Evolutionary conservation across 2,797 vertebrate genomes (phyloP).

Genomic region (Rhinogobio ventralis): DNA sequence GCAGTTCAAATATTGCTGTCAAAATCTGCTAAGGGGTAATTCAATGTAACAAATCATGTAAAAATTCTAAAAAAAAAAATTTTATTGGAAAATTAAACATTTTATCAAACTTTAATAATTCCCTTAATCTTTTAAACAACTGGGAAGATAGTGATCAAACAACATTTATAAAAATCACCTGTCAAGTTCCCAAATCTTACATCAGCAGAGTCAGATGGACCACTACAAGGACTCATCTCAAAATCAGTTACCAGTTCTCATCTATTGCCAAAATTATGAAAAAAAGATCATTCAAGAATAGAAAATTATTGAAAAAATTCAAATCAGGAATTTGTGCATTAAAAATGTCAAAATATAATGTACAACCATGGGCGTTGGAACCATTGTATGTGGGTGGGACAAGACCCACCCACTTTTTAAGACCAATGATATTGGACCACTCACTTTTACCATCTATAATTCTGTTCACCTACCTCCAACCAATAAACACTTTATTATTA

Average conservation of each 20-base stretch:
- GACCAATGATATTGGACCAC: no score
- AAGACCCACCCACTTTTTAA: no score
- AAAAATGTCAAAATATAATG: background rate
- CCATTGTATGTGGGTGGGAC: no score
- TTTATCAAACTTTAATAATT: background rate
- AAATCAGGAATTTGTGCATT: background rate
- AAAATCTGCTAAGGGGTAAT: no score
- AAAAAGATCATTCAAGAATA: background rate
- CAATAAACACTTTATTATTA: no score
- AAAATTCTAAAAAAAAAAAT: accelerated
- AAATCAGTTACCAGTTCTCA: background rate
- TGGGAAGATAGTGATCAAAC: background rate
- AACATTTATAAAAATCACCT: background rate
- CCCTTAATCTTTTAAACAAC: background rate
- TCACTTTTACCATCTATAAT: no score
- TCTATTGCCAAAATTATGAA: background rate
- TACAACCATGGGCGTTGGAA: no score
- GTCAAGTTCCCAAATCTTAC: background rate
- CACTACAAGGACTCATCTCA: background rate
- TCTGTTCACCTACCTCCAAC: no score
- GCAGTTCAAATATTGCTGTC: background rate
- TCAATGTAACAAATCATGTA: background rate
- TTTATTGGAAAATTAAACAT: background rate
- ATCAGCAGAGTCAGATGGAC: background rate
- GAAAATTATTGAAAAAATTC: background rate